Percentiles rank a stretch among this genome's conserved stretches.
Evolutionary conservation across 1,140 invertebrate species (phyloP).

Genomic region (Heterodera schachtii): DNA sequence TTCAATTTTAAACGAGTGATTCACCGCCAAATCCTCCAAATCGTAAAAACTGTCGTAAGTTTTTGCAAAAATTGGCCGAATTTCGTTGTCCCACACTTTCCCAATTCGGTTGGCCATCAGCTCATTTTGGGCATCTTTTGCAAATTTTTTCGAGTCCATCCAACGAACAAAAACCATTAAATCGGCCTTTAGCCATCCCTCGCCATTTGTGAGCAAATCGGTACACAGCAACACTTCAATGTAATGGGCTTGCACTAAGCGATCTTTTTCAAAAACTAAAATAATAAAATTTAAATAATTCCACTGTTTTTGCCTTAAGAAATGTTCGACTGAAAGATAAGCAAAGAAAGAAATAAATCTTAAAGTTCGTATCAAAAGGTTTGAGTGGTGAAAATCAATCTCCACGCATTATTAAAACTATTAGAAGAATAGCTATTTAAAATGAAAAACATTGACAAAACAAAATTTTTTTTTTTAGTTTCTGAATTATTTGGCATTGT

Average conservation of each 20-base stretch:
- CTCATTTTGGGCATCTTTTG: background rate
- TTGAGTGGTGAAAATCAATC: no score
- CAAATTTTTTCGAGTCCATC: background rate
- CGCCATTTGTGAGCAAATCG: background rate
- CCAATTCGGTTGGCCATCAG: background rate
- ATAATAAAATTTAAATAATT: background rate
- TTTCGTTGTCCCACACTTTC: background rate
- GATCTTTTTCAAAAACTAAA: background rate
- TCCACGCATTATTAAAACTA: no score
- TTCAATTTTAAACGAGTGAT: background rate
- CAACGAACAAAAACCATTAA: background rate
- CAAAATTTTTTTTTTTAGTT: no score
- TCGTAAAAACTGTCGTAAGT: background rate
- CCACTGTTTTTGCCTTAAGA: no score
- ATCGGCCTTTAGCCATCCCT: background rate
- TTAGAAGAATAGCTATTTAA: no score
- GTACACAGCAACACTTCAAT: background rate
- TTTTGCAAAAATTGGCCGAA: background rate
- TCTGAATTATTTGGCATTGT: no score
- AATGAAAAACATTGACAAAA: no score
- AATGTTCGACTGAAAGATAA: no score
- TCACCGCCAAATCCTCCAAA: no score
- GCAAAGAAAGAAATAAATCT: no score
- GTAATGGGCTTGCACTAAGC: background rate
- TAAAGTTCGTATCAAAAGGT: no score